These are phyloP conservation scores for Cyprinodon variegatus DNA, from an alignment of 2,113 vertebrate genomes.

Conservation along the genomic window DNA sequence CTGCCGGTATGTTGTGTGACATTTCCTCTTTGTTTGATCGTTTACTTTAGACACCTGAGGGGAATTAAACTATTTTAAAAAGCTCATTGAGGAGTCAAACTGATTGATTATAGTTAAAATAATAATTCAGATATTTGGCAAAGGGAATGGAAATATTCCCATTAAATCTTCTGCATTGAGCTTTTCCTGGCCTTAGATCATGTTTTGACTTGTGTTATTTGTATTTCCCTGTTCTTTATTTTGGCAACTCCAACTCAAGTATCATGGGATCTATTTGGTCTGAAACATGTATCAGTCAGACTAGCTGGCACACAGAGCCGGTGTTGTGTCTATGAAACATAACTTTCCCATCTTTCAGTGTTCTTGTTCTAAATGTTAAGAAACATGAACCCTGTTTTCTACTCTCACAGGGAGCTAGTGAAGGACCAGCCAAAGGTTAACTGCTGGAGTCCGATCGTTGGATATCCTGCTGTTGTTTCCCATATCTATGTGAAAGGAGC, in stretches of 20 bases:
- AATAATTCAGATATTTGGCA: conserved; percentile 18
- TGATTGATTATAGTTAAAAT: conserved; percentile 3
- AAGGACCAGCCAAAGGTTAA: conserved; percentile 83
- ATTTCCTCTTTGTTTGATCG: background rate
- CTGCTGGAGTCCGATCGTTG: conserved; percentile 86
- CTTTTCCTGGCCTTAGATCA: conserved; percentile 26
- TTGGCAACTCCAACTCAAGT: background rate
- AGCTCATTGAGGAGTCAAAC: conserved; percentile 4
- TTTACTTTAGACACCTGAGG: background rate
- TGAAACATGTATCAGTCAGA: background rate
- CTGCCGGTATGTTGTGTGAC: conserved; percentile 80
- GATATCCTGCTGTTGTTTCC: conserved; percentile 86
- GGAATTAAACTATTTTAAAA: background rate
- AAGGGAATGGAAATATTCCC: conserved; percentile 1
- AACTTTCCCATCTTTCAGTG: background rate
- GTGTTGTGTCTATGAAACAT: background rate
- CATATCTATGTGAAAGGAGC: conserved; percentile 86
- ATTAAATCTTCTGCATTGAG: conserved; percentile 12
- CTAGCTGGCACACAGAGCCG: background rate
- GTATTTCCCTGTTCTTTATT: background rate
- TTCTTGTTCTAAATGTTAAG: background rate
- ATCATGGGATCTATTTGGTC: background rate
- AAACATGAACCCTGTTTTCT: background rate
- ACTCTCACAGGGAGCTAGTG: conserved; percentile 83
- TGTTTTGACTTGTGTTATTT: conserved; percentile 1